Conservation (phyloP, 2,113 vertebrate species). For the Tragelaphus buxtoni region DNA sequence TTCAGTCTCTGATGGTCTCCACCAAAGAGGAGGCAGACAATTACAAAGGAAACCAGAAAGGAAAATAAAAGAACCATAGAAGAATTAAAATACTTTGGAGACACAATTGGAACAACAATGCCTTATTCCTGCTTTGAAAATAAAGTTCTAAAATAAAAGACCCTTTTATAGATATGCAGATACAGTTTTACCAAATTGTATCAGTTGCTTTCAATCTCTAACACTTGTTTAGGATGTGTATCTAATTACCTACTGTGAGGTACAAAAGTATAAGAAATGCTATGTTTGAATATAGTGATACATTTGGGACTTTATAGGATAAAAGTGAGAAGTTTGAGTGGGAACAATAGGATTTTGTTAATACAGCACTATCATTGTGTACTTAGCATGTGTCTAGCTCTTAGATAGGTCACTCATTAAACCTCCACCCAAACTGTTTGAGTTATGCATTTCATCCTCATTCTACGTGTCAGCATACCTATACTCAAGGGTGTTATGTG, state of each 20-base stretch:
- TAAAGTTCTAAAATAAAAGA: not conserved
- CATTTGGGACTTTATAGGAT: not conserved
- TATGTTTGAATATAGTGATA: not conserved
- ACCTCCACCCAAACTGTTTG: not conserved
- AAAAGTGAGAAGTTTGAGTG: not conserved
- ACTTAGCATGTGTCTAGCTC: not conserved
- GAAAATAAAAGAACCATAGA: not conserved
- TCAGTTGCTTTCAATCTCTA: not conserved
- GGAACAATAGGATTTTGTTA: not conserved
- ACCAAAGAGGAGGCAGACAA: not conserved
- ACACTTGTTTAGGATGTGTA: not conserved
- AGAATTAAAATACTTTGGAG: not conserved
- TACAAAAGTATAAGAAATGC: not conserved
- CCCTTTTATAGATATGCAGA: not conserved
- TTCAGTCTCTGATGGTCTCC: not conserved
- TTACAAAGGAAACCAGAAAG: conserved; percentile 21
- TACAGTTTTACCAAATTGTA: not conserved
- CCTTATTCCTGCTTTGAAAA: not conserved
- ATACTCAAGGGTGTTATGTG: not conserved
- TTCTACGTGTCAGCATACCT: not conserved
- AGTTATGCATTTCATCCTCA: not conserved
- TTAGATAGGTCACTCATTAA: not conserved
- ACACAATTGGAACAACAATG: not conserved
- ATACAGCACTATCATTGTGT: not conserved
- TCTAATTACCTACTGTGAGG: not conserved